Base-by-base conservation (phyloP, 1,140 invertebrate species). In the Sycobia sp. region DNA sequence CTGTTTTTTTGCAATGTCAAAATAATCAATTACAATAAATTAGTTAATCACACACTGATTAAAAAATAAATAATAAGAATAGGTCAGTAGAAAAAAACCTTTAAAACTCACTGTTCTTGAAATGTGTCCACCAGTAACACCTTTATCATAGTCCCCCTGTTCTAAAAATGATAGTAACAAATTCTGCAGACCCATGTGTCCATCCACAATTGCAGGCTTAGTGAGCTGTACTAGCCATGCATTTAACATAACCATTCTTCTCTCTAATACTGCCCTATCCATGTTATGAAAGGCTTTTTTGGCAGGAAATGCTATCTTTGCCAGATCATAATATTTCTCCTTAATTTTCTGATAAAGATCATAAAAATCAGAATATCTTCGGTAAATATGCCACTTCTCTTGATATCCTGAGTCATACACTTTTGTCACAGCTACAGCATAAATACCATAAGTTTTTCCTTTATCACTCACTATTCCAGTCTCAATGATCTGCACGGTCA, bases 281-380 rank as follows among this genome's bases (percentile, higher is more conserved):
- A 94, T 92, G 76, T 97, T 97, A 69, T 96, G 94, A 73, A 97
- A 94, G 16, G 95, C 90, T 73, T 95, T 96, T 78, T 98, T 98
- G 0, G 90, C 92, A 13, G 95, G 95, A 73, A 98, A 95, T 22
- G 88, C 84, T 22, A 97, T 79, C 69, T 89, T 90, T 4, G 86
- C 84, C 3, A 97, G 75, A 76, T 92, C 89, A 50, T 90, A 88
- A 85, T 89, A 96, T 87, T 88, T 89, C 43, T 89, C 88, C 77
- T 87, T 88, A 71, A 95, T 86, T 81, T 91, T 88, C 70, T 86
- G 84, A 73, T 94, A 88, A 8, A 97, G 82, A 73, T 94, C 91
- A 74, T 96, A 89, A 79, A 98, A 97, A 80, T 97, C 95, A 32
- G 92, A 95, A 73, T 97, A 98, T 67, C 90, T 73, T 62, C 90